Percentiles rank a stretch among this genome's conserved stretches.
Evolutionary conservation across 2,888 invertebrate genomes (phyloP).

Genomic region (Neocrepidodera transversa): DNA sequence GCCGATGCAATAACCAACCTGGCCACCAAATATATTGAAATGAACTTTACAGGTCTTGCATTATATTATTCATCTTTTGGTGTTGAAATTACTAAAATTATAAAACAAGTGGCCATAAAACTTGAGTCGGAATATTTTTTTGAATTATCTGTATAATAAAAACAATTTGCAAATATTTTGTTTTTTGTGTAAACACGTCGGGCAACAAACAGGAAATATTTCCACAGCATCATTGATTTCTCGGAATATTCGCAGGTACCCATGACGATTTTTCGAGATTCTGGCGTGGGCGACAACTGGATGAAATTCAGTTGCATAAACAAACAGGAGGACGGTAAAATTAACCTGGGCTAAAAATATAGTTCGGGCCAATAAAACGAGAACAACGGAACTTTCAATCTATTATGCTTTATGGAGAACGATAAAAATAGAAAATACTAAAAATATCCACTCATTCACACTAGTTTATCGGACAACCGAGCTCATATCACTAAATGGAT

Average conservation of each 20-base stretch:
- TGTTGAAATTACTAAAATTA: no score
- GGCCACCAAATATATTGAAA: no score
- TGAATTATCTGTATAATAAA: no score
- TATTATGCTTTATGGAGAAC: constrained; percentile 35
- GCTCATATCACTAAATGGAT: constrained; percentile 32
- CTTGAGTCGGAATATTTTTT: no score
- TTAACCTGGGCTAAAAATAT: constrained; percentile 33
- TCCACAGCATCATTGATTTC: background rate
- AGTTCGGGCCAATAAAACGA: constrained; percentile 30
- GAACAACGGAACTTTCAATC: constrained; percentile 37
- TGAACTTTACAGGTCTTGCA: no score
- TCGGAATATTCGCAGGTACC: background rate
- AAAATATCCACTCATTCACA: constrained; percentile 35
- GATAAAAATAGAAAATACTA: constrained; percentile 37
- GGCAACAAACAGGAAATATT: background rate
- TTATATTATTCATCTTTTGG: no score
- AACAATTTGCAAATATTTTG: no score
- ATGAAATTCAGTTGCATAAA: constrained; percentile 17
- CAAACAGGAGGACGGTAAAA: constrained; percentile 25
- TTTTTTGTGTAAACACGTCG: no score
- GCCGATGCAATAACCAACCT: no score
- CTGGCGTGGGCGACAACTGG: constrained; percentile 4
- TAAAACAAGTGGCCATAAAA: no score
- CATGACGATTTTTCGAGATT: background rate
- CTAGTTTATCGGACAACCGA: constrained; percentile 30